A percentile compares a stretch with the other conserved stretches of the same genome.
phyloP scores from a whole-genome alignment of 2,113 vertebrate species.

The Rhodinocichla rosea region DNA sequence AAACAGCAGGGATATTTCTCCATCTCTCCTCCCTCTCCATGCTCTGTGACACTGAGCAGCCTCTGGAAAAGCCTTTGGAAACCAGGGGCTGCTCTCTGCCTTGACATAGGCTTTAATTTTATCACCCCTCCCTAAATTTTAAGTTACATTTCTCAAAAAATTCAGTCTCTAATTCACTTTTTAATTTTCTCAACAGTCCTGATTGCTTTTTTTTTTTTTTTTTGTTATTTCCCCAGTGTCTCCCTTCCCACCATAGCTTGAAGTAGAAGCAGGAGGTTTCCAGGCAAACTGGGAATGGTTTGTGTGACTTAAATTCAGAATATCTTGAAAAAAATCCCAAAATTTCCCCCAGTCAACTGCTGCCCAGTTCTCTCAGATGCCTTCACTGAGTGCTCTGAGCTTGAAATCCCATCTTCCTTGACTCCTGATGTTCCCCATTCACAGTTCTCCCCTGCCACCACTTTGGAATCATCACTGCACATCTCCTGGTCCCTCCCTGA shows the following conservation, averaged over 20 bases:
- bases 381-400: neutral
- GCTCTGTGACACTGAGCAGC: neutral
- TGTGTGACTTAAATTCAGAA: neutral
- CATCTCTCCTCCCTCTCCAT: neutral
- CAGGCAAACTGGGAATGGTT: neutral
- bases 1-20: neutral
- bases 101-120: neutral
- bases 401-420: neutral
- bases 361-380: neutral
- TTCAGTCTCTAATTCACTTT: neutral
- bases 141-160: neutral
- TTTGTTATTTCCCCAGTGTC: neutral
- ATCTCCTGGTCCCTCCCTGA: neutral
- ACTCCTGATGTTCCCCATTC: neutral
- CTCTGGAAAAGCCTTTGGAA: neutral
- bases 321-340: neutral
- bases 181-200: neutral
- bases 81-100: neutral
- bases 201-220: neutral
- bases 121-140: neutral
- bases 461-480: neutral
- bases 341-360: neutral
- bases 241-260: neutral
- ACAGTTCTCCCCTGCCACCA: neutral
- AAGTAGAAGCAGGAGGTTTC: neutral